phyloP scores from a whole-genome alignment of 1,140 invertebrate species.

The Ridgeia piscesae region DNA sequence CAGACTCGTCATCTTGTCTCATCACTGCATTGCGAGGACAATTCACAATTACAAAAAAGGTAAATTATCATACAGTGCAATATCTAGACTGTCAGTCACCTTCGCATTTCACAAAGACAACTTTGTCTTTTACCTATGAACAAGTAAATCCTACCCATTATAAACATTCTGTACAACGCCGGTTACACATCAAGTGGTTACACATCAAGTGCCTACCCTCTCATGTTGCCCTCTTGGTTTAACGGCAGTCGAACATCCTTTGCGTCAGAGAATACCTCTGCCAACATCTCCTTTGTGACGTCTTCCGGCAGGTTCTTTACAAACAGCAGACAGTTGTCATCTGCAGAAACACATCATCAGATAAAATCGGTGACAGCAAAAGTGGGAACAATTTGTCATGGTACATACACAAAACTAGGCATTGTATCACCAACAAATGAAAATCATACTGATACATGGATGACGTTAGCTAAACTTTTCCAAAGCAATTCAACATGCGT shows the following conservation, averaged over 20 bases:
- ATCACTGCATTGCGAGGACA: background rate
- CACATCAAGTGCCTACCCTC: constrained; percentile 21
- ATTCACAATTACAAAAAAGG: background rate
- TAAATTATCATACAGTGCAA: too few relatives aligned
- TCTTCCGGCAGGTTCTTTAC: constrained; percentile 22
- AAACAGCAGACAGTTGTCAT: constrained; percentile 20
- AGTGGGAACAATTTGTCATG: too few relatives aligned
- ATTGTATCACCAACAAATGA: too few relatives aligned
- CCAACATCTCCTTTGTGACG: constrained; percentile 6
- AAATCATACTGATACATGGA: too few relatives aligned
- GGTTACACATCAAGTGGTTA: background rate
- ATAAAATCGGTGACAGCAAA: background rate
- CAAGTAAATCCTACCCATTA: background rate
- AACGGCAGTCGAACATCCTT: constrained; percentile 17
- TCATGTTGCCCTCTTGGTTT: constrained; percentile 12
- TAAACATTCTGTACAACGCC: background rate
- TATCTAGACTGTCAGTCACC: too few relatives aligned
- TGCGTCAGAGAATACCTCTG: constrained; percentile 10
- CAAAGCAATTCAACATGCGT: too few relatives aligned
- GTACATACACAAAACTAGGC: too few relatives aligned
- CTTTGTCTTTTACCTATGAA: too few relatives aligned
- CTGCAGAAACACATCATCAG: background rate
- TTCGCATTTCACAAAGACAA: too few relatives aligned
- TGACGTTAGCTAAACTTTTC: too few relatives aligned
- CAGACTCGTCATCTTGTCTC: background rate